These are phyloP conservation scores for Catharus fuscescens DNA, from an alignment of 2,113 vertebrate genomes.

Conservation along the genomic window DNA sequence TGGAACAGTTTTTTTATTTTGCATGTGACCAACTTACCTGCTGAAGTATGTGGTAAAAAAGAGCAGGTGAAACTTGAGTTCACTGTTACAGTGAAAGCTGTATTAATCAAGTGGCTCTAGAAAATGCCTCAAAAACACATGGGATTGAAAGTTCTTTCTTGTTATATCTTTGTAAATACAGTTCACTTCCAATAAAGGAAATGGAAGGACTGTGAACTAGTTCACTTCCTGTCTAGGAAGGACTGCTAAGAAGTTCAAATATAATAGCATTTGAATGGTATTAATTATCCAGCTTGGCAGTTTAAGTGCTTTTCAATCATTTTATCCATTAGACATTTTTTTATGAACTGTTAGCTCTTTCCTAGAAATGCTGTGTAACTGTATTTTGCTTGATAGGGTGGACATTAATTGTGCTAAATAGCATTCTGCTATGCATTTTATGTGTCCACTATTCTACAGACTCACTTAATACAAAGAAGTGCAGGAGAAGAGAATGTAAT, in stretches of 20 bases:
- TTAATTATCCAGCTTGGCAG: background rate
- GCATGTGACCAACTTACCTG: slow-evolving; percentile 26
- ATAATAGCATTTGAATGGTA: background rate
- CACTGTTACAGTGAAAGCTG: background rate
- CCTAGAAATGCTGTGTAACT: background rate
- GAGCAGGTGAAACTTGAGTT: slow-evolving; percentile 5
- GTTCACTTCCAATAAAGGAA: background rate
- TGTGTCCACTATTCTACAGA: background rate
- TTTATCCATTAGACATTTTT: slow-evolving; percentile 3
- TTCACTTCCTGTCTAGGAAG: background rate
- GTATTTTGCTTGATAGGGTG: background rate
- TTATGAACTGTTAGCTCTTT: background rate
- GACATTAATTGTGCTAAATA: background rate
- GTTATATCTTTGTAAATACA: background rate
- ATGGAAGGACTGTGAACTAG: background rate
- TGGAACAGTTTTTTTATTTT: slow-evolving; percentile 40
- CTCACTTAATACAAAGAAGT: background rate
- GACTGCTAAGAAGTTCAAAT: background rate
- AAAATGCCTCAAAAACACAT: background rate
- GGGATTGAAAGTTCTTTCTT: background rate
- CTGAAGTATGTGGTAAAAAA: slow-evolving; percentile 18
- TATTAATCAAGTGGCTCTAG: slow-evolving; percentile 29
- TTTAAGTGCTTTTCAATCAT: background rate
- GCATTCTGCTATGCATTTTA: background rate
- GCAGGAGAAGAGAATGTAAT: background rate